Evolutionary conservation across 2,797 vertebrate species (phyloP), one percentile per base, ranked within the genome.

Genomic region (Alouatta caraya): DNA sequence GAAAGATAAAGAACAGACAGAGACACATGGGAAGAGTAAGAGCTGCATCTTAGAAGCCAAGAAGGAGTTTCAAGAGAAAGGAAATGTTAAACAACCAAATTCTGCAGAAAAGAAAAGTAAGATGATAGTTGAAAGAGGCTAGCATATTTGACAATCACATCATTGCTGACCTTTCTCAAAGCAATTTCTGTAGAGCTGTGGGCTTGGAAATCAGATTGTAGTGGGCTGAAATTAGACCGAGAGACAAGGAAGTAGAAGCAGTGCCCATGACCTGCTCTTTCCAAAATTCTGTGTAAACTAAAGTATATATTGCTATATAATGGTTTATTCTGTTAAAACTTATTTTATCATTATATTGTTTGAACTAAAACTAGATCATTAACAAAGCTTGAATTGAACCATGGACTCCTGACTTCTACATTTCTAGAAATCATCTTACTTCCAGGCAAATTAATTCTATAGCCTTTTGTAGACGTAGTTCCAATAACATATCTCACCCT

Each of bases 371-470:
- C n/a, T 15, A 93, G 44, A 94, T 39, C 33, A 94, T 7, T 86
- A 44, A 70, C 37, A 93, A 83, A 89, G 30, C 8, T 93, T 26
- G 50, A 90, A 50, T 28, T 87, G 61, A 95, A 90, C n/a, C 15
- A 37, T 37, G 48, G 33, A 61, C 26, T 94, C 70, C 26, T 14
- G 28, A 55, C 22, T 91, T 37, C 22, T 39, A 94, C 21, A 67
- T 93, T 94, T 94, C 72, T 86, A 81, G 57, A 80, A 8, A 17
- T 93, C 42, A 15, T 3, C 5, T 83, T 73, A 88, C 59, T 5
- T 92, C 90, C 75, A 44, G 33, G 80, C 57, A 85, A 94, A 30
- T 94, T 84, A 94, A 95, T 96, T 89, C 76, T 90, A 17, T 73
- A 64, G 28, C 37, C 39, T 89, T 88, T 93, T 75, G 50, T 30